Base-by-base conservation (phyloP, 2,797 vertebrate species). In the Gymnocypris eckloni region DNA sequence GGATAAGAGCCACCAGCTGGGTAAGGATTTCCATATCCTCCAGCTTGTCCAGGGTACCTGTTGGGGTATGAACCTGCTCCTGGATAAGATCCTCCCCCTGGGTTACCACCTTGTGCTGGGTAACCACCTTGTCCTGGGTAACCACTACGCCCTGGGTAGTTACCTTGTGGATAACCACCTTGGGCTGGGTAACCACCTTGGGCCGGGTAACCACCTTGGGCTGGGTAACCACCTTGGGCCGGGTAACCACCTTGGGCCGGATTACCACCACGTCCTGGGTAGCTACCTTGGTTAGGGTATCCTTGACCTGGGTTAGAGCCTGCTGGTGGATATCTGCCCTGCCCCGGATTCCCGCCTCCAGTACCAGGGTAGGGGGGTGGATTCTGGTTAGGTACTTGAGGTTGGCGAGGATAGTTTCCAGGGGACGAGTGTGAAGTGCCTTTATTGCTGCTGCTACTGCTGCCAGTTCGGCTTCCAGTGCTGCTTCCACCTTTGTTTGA, bases 1-100 rank as follows among this genome's bases (percentile, higher is more conserved):
- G 89, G 89, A 69, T 90, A 90, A 59, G 88, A 89, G 61, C 89
- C 91, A 78, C 91, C 93, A 41, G 64, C 89, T 64, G 89, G 87
- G 59, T 88, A 89, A 9, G 86, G 87, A 75, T 86, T 87, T 67
- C 86, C 84, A 48, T 56, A 56, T 56, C 88, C 88, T 33, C 88
- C 91, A 2, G 86, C 80, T 9, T 87, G 77, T 87, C 85, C 92
- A 52, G 90, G 89, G 25, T 88, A 61, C 48, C 43, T 87, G 59
- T 88, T 89, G 28, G 86, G 87, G 37, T 90, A 89, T 73, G 81
- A 81, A 13, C 84, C 80, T 56, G 12, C 43, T 73, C 22, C 50
- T 59, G 79, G 79, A 39, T 81, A 25, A 22, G 61, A 12, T 25
- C 84, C 88, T 39, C 13, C 33, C 0, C 6, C 85, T 66, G 89